Evolutionary conservation across 2,888 invertebrate species (phyloP).

Genomic region (Graphium colonna): DNA sequence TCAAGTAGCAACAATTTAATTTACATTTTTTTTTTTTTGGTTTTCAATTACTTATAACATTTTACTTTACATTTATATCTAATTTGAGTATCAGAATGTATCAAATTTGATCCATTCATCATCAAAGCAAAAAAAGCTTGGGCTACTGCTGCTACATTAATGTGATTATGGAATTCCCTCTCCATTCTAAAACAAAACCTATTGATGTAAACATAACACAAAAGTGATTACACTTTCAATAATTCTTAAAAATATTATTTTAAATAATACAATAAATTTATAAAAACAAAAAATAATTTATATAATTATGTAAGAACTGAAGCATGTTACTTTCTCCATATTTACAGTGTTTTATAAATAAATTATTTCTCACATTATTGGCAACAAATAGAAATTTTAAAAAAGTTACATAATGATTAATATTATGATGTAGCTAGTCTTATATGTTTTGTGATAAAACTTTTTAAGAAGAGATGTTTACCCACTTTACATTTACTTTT

Average conservation of each 20-base stretch:
- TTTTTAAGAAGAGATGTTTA: neutral
- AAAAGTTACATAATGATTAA: conserved; percentile 4
- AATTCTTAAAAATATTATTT: conserved; percentile 26
- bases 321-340: no score
- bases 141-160: conserved; percentile 1
- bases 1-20: conserved; percentile 20
- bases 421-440: conserved; percentile 24
- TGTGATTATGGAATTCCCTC: conserved; percentile 54
- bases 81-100: conserved; percentile 23
- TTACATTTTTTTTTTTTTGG: conserved; percentile 21
- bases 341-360: no score
- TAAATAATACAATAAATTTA: no score
- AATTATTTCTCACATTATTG: no score
- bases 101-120: conserved; percentile 14
- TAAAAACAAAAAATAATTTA: no score
- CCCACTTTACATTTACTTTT: neutral
- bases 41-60: conserved; percentile 18
- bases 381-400: no score
- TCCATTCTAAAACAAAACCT: conserved; percentile 38
- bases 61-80: conserved; percentile 13
- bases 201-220: conserved; percentile 28
- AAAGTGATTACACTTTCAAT: conserved; percentile 65
- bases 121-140: conserved; percentile 10
- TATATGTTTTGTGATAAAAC: conserved; percentile 8
- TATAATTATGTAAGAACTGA: no score